These are phyloP conservation scores for Calliopum simillimum DNA, from an alignment of 2,888 invertebrate genomes.

Conservation along the genomic window DNA sequence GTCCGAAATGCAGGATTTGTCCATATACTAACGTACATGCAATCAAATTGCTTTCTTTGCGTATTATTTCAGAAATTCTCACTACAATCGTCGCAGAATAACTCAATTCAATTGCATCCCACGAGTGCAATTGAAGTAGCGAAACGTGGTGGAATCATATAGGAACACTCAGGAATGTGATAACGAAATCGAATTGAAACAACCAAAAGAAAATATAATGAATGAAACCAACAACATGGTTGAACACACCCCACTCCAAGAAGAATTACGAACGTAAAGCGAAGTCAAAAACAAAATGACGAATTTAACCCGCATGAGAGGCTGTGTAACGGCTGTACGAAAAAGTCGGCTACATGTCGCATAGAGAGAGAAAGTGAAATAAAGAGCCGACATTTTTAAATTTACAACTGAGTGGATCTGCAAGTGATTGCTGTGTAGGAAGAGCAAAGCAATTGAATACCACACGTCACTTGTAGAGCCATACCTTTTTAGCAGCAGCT, in stretches of 20 bases:
- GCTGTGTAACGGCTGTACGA: slow-evolving; percentile 43
- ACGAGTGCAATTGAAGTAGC: too few relatives aligned
- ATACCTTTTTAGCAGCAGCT: neutral
- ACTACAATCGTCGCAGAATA: neutral
- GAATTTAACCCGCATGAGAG: slow-evolving; percentile 55
- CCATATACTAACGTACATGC: too few relatives aligned
- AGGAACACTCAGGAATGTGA: neutral
- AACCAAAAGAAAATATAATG: neutral
- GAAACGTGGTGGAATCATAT: slow-evolving; percentile 35
- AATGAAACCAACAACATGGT: neutral
- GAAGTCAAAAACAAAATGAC: slow-evolving; percentile 62
- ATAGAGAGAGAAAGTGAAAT: slow-evolving; percentile 33
- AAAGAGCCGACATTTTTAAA: slow-evolving; percentile 47
- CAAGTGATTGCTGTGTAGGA: slow-evolving; percentile 18
- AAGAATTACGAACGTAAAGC: slow-evolving; percentile 11
- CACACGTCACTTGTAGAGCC: neutral
- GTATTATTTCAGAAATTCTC: slow-evolving; percentile 14
- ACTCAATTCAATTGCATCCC: too few relatives aligned
- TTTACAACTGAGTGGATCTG: slow-evolving; percentile 22
- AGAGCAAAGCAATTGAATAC: slow-evolving; percentile 11
- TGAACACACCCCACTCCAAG: slow-evolving; percentile 27
- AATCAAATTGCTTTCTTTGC: too few relatives aligned
- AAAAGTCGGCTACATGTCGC: slow-evolving; percentile 39
- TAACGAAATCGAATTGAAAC: neutral
- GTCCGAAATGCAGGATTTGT: too few relatives aligned